Evolutionary conservation across 2,113 vertebrate genomes (phyloP).

Genomic region (Tetrao urogallus): DNA sequence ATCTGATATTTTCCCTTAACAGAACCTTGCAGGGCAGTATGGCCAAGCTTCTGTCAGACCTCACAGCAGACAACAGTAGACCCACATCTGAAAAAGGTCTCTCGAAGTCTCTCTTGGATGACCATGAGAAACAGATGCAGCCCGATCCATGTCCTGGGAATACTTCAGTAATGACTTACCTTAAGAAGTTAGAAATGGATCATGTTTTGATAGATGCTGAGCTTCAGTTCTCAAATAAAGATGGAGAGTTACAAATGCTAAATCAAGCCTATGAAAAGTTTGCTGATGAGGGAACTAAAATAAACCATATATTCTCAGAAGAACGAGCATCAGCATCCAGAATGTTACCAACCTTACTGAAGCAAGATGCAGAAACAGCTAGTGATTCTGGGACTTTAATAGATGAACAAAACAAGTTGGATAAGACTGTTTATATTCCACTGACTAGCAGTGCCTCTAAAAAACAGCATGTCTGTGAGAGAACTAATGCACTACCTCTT

Average conservation of each 20-base stretch:
- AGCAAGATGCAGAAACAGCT: constrained; percentile 37
- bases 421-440: constrained; percentile 79
- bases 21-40: constrained; percentile 84
- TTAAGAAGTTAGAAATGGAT: constrained; percentile 78
- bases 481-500: constrained; percentile 11
- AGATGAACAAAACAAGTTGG: constrained; percentile 58
- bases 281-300: constrained; percentile 22
- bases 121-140: constrained; percentile 79
- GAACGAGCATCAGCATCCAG: not conserved
- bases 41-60: constrained; percentile 78
- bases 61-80: constrained; percentile 68
- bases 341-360: not conserved
- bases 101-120: constrained; percentile 78
- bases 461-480: constrained; percentile 25
- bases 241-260: not conserved
- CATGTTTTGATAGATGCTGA: constrained; percentile 24
- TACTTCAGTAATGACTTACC: constrained; percentile 79
- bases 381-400: constrained; percentile 62
- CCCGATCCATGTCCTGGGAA: constrained; percentile 59
- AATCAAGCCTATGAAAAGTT: constrained; percentile 18
- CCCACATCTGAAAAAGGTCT: constrained; percentile 73
- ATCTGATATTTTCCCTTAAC: constrained; percentile 49
- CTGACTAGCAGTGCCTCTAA: constrained; percentile 73
- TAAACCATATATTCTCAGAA: not conserved
- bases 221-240: not conserved